Evolutionary conservation across 2,113 vertebrate species (phyloP), one percentile per base, ranked within the genome.

Genomic region (Hipposideros armiger): DNA sequence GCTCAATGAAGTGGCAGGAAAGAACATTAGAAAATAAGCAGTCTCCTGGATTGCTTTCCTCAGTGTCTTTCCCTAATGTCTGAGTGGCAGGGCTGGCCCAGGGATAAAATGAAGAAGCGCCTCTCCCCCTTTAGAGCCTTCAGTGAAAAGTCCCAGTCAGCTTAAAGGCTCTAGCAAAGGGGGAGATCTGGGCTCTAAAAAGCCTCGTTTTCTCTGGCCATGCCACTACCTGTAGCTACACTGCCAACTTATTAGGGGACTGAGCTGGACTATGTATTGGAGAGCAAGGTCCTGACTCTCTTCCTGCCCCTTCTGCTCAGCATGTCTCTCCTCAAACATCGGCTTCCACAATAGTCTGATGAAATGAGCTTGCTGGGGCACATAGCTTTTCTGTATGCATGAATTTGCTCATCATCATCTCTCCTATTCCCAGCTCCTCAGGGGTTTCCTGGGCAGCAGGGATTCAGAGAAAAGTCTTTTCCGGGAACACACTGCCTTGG

Each of bases 381-480:
- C 64, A 52, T 11, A 40, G 66, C 78, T 36, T 76, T 69, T 42
- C 19, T 16, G 22, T 40, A 66, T 36, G 24, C 72, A 11, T 88
- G 72, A 54, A 15, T 88, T 90, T 95, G 40, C 24, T 70, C 42
- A 60, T 88, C 54, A 47, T 42, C 73, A 54, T 69, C 60, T 56
- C 72, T 90, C 81, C 90, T 74, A 32, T 45, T 92, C 84, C 73
- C 47, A 84, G 87, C 42, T 87, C 86, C 56, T 89, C 24, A 5
- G 87, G 60, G 87, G 42, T 52, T 95, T 95, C 93, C 87, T 90
- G 87, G 77, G 73, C 69, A 84, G 82, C n/a, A 56, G 26, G 40
- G 32, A 62, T 76, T 58, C 62, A 82, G 76, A 93, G 62, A 20
- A 40, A 56, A 89, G 77, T 73, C n/a, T 83, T 94, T 90, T 73